phyloP scores from a whole-genome alignment of 1,140 invertebrate genomes.

The Microplitis demolitor region DNA sequence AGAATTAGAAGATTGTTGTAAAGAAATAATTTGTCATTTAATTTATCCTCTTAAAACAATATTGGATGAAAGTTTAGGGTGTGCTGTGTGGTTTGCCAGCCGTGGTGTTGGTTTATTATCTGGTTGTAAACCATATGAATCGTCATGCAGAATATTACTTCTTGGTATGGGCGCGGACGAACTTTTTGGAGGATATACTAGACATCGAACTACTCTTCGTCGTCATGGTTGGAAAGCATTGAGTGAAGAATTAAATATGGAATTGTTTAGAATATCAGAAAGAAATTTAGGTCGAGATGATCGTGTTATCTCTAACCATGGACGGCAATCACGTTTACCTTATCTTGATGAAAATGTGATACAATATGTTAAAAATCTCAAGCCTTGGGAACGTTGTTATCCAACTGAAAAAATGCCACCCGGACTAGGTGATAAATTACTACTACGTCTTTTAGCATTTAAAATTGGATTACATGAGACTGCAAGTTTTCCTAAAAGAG shows the following conservation, averaged over 20 bases:
- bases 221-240: constrained; percentile 71
- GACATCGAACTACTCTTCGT: constrained; percentile 79
- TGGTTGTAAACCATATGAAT: constrained; percentile 60
- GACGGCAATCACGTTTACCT: constrained; percentile 82
- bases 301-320: constrained; percentile 80
- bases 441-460: constrained; percentile 80
- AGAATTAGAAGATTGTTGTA: constrained; percentile 65
- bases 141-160: constrained; percentile 77
- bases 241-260: constrained; percentile 72
- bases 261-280: constrained; percentile 84
- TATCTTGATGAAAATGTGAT: constrained; percentile 93
- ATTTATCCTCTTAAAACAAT: constrained; percentile 84
- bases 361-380: constrained; percentile 71
- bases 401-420: constrained; percentile 68
- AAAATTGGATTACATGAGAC: constrained; percentile 72
- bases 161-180: constrained; percentile 97
- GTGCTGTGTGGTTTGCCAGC: constrained; percentile 95
- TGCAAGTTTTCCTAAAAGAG: constrained; percentile 82
- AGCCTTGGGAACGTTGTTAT: constrained; percentile 77
- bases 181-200: constrained; percentile 91
- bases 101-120: constrained; percentile 67
- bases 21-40: constrained; percentile 70
- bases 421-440: constrained; percentile 92
- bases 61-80: constrained; percentile 94
- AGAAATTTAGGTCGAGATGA: constrained; percentile 95